Base-by-base conservation (phyloP, 2,888 invertebrate genomes). In the Protodeltote pygarga region DNA sequence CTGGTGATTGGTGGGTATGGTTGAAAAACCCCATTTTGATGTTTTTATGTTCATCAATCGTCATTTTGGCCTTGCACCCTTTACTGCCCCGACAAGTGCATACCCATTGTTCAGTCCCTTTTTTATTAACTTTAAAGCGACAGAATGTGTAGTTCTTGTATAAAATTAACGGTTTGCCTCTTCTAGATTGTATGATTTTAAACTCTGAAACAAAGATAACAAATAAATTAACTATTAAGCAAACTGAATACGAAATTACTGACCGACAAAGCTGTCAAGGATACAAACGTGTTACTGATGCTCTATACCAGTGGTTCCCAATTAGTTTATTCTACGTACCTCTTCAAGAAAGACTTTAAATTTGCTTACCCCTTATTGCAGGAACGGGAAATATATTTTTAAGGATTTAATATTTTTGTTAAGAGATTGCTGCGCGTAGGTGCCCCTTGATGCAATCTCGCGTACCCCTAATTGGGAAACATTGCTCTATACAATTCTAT, bases 181-280 rank as follows among this genome's bases (percentile, higher is more conserved):
- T 34, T 29, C 15, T 16, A 1, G 53, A 53, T 19, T 16, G 27
- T 6, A 53, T 46, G 21, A 34, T 46, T 1, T 28, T 24, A 2
- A 28, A 42, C 15, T 55, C 54, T 57, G 28, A 17, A 57, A 54
- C 8, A 29, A 9, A 11, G 3, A 16, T 9, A 16, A 16, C n/a
- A n/a, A n/a, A n/a, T n/a, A n/a, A 29, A 17, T 17, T 17, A 31
- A 3, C n/a, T 13, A 27, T 11, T 13, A 14, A 8, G 8, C 13
- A 27, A 2, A 27, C 14, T 5, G 4, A n/a, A 5, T 23, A 9
- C 23, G 9, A 23, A 0, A 23, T 9, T 23, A n/a, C n/a, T n/a
- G n/a, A n/a, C n/a, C n/a, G n/a, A n/a, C n/a, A n/a, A n/a, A n/a
- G n/a, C n/a, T n/a, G n/a, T n/a, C n/a, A n/a, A n/a, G n/a, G n/a